Conservation (phyloP, 2,888 invertebrate genomes). For the Scaptomyza reducta region DNA sequence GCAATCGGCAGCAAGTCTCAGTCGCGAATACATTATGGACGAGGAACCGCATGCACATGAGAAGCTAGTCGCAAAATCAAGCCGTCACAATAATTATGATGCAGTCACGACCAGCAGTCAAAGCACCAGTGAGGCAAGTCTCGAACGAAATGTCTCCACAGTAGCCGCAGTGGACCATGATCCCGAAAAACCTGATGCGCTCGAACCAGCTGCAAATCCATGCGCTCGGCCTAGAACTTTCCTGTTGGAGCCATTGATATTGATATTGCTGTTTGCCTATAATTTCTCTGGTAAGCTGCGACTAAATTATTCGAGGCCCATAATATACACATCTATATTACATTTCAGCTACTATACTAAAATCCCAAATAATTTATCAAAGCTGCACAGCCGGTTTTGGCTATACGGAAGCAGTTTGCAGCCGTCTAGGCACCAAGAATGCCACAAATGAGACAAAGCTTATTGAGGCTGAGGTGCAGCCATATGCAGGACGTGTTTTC, state of each 20-base stretch:
- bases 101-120: constrained; percentile 1
- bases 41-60: constrained; percentile 65
- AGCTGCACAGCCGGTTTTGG: constrained; percentile 87
- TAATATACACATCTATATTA: not conserved
- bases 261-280: constrained; percentile 79
- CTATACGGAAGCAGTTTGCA: constrained; percentile 86
- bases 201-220: not conserved
- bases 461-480: constrained; percentile 87
- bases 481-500: constrained; percentile 87
- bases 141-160: not conserved
- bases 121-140: constrained; percentile 30
- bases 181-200: not conserved
- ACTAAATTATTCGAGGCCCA: not conserved
- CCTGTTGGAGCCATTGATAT: constrained; percentile 76
- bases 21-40: constrained; percentile 53
- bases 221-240: constrained; percentile 40
- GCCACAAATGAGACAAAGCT: constrained; percentile 84
- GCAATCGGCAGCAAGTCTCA: constrained; percentile 30
- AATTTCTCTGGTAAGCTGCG: constrained; percentile 78
- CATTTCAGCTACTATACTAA: constrained; percentile 84
- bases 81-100: constrained; percentile 5
- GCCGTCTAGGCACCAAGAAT: constrained; percentile 82
- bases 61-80: constrained; percentile 47
- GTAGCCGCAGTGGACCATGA: constrained; percentile 8
- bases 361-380: constrained; percentile 88